phyloP scores from a whole-genome alignment of 2,888 invertebrate species.

The Parnassius mnemosyne region DNA sequence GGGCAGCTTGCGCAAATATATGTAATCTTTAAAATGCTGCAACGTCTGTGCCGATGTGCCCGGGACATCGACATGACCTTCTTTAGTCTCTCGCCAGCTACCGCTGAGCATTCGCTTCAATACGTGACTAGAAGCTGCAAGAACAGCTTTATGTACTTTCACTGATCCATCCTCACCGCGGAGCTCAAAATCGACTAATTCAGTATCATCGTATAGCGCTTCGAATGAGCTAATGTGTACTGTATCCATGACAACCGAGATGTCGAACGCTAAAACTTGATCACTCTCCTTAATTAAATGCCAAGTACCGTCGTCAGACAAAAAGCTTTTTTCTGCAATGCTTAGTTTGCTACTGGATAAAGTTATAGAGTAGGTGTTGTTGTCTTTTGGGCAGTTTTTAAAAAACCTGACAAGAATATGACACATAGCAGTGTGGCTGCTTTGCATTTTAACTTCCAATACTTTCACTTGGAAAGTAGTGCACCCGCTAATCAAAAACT shows the following conservation, averaged over 20 bases:
- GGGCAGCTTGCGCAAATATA: no score
- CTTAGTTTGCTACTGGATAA: conserved; percentile 41
- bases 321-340: conserved; percentile 40
- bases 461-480: conserved; percentile 40
- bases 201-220: background rate
- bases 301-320: conserved; percentile 50
- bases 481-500: conserved; percentile 41
- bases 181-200: no score
- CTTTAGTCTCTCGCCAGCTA: no score
- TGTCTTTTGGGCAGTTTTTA: conserved; percentile 39
- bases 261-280: conserved; percentile 43
- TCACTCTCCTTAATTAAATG: conserved; percentile 45
- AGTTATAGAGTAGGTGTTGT: conserved; percentile 41
- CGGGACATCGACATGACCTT: no score
- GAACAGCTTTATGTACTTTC: no score
- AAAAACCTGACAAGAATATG: conserved; percentile 44
- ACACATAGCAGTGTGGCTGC: conserved; percentile 20
- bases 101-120: no score
- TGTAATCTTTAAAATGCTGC: no score
- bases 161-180: no score
- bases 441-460: no score
- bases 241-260: conserved; percentile 39
- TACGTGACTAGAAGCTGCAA: no score
- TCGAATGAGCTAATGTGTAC: conserved; percentile 36
- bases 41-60: no score